Conservation (phyloP, 2,113 vertebrate species). For the Heterotilapia buettikoferi region DNA sequence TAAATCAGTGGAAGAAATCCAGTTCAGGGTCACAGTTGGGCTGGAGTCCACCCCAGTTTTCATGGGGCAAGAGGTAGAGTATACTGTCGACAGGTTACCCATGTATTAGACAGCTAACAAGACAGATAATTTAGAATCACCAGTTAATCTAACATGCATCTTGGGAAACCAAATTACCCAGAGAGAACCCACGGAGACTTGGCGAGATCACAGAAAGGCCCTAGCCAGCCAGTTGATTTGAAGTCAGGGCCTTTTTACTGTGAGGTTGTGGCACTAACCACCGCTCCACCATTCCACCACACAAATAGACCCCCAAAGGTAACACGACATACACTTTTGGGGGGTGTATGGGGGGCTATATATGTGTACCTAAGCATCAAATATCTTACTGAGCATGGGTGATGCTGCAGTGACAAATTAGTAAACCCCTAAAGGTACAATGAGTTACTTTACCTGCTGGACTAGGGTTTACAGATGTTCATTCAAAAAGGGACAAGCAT, state of each 20-base stretch:
- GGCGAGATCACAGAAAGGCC: not conserved
- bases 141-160: not conserved
- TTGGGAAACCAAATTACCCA: not conserved
- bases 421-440: not conserved
- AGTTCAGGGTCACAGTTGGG: fast-evolving
- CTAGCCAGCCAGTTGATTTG: not conserved
- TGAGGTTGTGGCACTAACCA: not conserved
- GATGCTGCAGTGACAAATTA: not conserved
- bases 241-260: not conserved
- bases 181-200: not conserved
- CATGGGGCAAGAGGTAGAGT: not conserved
- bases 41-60: not conserved
- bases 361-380: not conserved
- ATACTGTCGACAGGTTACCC: not conserved
- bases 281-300: not conserved
- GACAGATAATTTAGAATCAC: not conserved
- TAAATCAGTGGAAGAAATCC: not conserved
- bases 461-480: not conserved
- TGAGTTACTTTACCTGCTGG: not conserved
- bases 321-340: fast-evolving
- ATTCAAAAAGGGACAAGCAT: not conserved
- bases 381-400: not conserved
- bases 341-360: not conserved
- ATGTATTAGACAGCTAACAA: not conserved
- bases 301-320: not conserved